Percentiles rank a stretch among this genome's conserved stretches.
Evolutionary conservation across 2,797 vertebrate genomes (phyloP).

Genomic region (Apogon hyalosoma): DNA sequence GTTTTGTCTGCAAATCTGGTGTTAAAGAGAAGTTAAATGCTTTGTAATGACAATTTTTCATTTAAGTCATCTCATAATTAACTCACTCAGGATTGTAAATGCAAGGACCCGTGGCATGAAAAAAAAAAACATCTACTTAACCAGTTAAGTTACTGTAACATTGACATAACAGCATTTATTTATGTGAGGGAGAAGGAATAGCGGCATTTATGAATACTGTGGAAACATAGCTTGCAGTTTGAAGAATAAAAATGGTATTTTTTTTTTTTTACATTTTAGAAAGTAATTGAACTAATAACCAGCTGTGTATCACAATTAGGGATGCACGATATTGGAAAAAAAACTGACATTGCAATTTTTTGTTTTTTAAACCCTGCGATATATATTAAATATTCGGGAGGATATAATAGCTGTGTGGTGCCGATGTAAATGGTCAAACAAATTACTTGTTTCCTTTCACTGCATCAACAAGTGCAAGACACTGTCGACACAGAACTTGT

Average conservation of each 20-base stretch:
- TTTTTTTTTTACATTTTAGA: neutral
- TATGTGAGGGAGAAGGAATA: neutral
- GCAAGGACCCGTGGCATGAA: constrained; percentile 7
- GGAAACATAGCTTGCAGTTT: neutral
- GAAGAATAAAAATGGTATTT: neutral
- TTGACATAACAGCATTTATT: neutral
- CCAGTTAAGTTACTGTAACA: neutral
- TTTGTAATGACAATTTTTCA: constrained; percentile 30
- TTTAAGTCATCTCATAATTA: constrained; percentile 31
- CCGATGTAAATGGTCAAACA: no score
- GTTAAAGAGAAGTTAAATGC: constrained; percentile 26
- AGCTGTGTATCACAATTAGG: no score
- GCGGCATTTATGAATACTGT: constrained; percentile 3
- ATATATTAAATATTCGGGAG: no score
- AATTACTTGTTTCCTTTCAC: no score
- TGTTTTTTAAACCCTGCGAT: no score
- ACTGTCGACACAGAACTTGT: no score
- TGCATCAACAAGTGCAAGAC: no score
- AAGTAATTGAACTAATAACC: no score
- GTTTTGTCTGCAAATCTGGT: constrained; percentile 22
- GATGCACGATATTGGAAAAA: no score
- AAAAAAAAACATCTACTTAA: constrained; percentile 24
- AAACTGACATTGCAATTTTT: no score
- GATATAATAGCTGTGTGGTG: no score
- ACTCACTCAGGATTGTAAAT: constrained; percentile 1